phyloP scores from a whole-genome alignment of 2,888 invertebrate genomes.

The Antheraea yamamai region DNA sequence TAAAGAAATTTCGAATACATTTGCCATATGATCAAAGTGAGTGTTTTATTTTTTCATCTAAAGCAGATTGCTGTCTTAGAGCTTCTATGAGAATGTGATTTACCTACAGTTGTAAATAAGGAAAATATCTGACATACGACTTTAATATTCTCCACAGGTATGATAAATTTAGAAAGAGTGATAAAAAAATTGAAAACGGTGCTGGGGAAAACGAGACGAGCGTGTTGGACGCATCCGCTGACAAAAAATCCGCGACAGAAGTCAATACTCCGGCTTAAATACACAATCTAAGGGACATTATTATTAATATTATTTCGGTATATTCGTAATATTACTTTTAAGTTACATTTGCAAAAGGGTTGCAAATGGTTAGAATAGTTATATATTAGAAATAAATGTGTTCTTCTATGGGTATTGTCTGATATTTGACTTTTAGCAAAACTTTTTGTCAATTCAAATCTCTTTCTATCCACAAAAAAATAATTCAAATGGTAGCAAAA shows the following conservation, averaged over 20 bases:
- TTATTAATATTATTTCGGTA: background rate
- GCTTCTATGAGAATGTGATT: background rate
- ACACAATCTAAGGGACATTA: background rate
- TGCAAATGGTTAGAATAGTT: background rate
- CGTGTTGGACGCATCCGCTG: conserved; percentile 57
- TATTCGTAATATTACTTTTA: background rate
- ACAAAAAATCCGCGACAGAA: conserved; percentile 60
- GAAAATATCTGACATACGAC: background rate
- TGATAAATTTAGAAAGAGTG: conserved; percentile 85
- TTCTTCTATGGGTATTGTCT: background rate
- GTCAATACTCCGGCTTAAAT: conserved; percentile 54
- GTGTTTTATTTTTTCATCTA: background rate
- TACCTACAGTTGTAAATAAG: background rate
- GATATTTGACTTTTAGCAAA: background rate
- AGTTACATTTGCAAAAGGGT: background rate
- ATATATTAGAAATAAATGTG: background rate
- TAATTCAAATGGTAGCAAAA: background rate
- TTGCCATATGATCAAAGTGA: background rate
- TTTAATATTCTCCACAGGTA: conserved; percentile 68
- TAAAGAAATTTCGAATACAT: background rate
- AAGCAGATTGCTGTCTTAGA: background rate
- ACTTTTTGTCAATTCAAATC: background rate
- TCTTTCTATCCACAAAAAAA: background rate
- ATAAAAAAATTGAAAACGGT: conserved; percentile 77
- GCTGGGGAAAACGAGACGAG: conserved; percentile 64